Percentiles rank a stretch among this genome's conserved stretches.
Evolutionary conservation across 1,140 invertebrate genomes (phyloP).

Genomic region (Drosophila melanogaster): DNA sequence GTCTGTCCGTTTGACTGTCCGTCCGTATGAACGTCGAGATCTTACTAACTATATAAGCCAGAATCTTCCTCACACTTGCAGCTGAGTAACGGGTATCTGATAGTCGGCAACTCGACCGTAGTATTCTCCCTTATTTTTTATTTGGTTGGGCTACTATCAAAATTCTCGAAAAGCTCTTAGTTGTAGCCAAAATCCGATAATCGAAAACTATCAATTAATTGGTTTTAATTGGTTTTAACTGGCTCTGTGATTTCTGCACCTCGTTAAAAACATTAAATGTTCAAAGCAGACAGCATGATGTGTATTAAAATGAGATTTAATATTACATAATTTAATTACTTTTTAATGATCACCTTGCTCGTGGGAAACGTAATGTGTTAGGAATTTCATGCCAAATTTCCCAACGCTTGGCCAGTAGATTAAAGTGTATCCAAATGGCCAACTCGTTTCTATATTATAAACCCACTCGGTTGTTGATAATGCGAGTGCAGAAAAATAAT

Average conservation of each 20-base stretch:
- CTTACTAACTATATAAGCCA: too few relatives aligned
- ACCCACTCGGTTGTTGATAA: constrained; percentile 24
- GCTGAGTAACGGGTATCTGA: too few relatives aligned
- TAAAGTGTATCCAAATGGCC: too few relatives aligned
- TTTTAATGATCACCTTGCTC: too few relatives aligned
- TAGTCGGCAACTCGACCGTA: too few relatives aligned
- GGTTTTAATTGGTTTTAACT: not conserved
- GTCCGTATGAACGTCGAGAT: too few relatives aligned
- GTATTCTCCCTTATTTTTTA: too few relatives aligned
- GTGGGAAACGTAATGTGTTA: not conserved
- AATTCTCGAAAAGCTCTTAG: not conserved
- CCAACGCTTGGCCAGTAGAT: not conserved
- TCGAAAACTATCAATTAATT: not conserved
- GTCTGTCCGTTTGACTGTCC: too few relatives aligned
- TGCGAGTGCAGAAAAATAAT: constrained; percentile 44
- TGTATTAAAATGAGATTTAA: too few relatives aligned
- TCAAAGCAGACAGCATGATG: not conserved
- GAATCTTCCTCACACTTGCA: too few relatives aligned
- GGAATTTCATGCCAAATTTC: not conserved
- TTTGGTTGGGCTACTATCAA: not conserved
- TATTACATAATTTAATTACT: too few relatives aligned
- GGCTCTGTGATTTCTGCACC: not conserved
- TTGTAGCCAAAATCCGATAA: constrained; percentile 6
- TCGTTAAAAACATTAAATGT: not conserved
- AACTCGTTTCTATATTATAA: constrained; percentile 24